Base-by-base conservation (phyloP, 2,888 invertebrate species). In the Rhopalosiphum nymphaeae region DNA sequence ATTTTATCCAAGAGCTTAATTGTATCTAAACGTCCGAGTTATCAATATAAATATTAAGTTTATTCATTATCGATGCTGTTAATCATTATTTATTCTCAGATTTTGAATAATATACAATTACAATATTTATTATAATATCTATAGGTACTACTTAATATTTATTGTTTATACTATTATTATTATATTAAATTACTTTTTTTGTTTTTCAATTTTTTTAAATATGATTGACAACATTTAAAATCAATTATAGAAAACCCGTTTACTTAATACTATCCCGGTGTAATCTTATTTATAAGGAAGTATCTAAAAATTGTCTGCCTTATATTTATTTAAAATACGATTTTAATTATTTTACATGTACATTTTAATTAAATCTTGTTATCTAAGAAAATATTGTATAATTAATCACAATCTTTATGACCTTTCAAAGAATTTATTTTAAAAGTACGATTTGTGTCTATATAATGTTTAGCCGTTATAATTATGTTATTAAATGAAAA, bases 401-500 rank as follows among this genome's bases (percentile, higher is more conserved):
- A 44, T 53, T 49, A 42, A 78, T n/a, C 44, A 56, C 53, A 29
- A 91, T 91, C 44, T 56, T 29, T 25, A n/a, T 86, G 46, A 91
- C 86, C 57, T 86, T 86, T 86, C 57, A 25, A 86, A 36, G 85
- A 57, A 57, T 85, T 44, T 25, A 29, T 91, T 53, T 91, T 53
- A 21, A 56, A 46, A 29, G 85, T n/a, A 21, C 16, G 16, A 25
- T 85, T 84, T 42, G 29, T 42, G 29, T 36, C 36, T 36, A 26
- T 49, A 9, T 16, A 44, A 44, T 11, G n/a, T 86, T 44, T 13
- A 56, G 21, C 29, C 25, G 4, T 44, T 21, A 21, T 56, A 56
- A 78, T 67, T 44, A 49, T 42, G 42, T 9, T 53, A 78, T 57
- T 57, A 61, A 61, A n/a, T 9, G 46, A 92, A 86, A 87, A 61